phyloP scores from a whole-genome alignment of 2,113 vertebrate genomes.

The Sceloporus tristichus region DNA sequence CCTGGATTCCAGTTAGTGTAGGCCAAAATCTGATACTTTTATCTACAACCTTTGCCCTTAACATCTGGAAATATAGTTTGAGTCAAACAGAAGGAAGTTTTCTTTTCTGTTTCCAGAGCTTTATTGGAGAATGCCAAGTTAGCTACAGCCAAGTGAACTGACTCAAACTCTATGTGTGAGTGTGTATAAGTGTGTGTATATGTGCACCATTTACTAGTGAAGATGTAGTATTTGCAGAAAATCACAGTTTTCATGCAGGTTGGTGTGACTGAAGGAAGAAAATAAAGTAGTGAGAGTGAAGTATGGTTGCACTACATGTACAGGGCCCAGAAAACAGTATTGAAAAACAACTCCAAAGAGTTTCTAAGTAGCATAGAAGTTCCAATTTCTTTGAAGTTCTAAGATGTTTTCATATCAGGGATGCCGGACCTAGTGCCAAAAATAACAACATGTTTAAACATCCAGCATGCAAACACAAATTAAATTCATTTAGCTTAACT shows the following conservation, averaged over 20 bases:
- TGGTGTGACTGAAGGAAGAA: slow-evolving; percentile 61
- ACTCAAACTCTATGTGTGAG: slow-evolving; percentile 76
- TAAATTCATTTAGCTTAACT: slow-evolving; percentile 67
- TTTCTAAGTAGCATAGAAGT: slow-evolving; percentile 75
- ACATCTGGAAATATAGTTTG: slow-evolving; percentile 98
- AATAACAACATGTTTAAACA: slow-evolving; percentile 82
- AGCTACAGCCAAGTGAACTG: slow-evolving; percentile 73
- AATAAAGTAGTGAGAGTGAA: slow-evolving; percentile 75
- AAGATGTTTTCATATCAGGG: slow-evolving; percentile 80
- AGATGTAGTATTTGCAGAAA: slow-evolving; percentile 77
- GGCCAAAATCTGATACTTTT: slow-evolving; percentile 95
- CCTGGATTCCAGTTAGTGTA: slow-evolving; percentile 79
- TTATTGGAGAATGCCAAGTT: slow-evolving; percentile 76
- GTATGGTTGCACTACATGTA: slow-evolving; percentile 78
- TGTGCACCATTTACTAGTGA: slow-evolving; percentile 73
- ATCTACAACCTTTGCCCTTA: slow-evolving; percentile 91
- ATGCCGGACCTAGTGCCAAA: slow-evolving; percentile 78
- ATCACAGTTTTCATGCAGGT: slow-evolving; percentile 63
- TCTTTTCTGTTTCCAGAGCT: slow-evolving; percentile 86
- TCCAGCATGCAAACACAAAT: slow-evolving; percentile 74
- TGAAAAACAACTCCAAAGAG: slow-evolving; percentile 83
- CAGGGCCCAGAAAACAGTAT: slow-evolving; percentile 80
- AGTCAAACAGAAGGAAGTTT: slow-evolving; percentile 90
- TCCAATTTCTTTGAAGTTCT: slow-evolving; percentile 81
- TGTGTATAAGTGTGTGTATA: slow-evolving; percentile 19